These are phyloP conservation scores for Leucoma salicis DNA, from an alignment of 2,888 invertebrate species.

Conservation along the genomic window DNA sequence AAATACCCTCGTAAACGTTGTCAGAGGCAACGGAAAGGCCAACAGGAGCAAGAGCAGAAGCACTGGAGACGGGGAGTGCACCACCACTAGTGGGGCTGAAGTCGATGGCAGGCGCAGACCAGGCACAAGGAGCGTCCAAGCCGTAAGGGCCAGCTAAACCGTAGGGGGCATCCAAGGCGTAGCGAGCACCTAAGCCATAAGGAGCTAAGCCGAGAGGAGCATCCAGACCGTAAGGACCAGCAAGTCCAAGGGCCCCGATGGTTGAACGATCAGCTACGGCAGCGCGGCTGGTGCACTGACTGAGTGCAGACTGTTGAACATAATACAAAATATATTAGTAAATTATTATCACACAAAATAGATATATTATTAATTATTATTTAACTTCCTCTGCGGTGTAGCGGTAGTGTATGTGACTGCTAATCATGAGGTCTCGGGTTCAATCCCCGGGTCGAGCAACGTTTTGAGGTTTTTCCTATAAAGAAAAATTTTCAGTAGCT, in stretches of 20 bases:
- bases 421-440: too few species aligned
- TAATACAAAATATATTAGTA: background rate
- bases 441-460: too few species aligned
- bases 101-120: conserved; percentile 19
- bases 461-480: too few species aligned
- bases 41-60: conserved; percentile 44
- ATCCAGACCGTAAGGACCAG: background rate
- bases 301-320: background rate
- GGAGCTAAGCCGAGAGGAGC: background rate
- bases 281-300: background rate
- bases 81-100: conserved; percentile 46
- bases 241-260: background rate
- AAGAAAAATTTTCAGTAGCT: too few species aligned
- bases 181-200: background rate
- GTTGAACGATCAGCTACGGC: background rate
- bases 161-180: background rate
- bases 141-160: background rate
- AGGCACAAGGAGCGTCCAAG: conserved; percentile 9
- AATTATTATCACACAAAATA: background rate
- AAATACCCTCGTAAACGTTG: conserved; percentile 40
- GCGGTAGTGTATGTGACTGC: too few species aligned
- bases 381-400: too few species aligned
- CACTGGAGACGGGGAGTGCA: conserved; percentile 43
- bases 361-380: background rate
- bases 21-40: conserved; percentile 50